phyloP scores from a whole-genome alignment of 2,888 invertebrate genomes.

The Tenthredo scrophulariae region DNA sequence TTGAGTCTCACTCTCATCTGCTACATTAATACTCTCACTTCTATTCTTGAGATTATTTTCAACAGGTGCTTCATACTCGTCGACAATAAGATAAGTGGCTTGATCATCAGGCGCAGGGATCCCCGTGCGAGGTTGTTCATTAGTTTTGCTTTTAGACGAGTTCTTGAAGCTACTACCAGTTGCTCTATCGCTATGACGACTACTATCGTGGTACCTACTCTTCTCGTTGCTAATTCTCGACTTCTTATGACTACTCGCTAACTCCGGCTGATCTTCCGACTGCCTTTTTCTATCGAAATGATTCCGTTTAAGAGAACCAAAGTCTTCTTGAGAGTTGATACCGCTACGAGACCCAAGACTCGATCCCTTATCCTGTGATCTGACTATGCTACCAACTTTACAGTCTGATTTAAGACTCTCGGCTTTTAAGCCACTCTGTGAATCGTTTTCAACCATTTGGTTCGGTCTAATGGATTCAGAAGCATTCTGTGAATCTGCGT shows the following conservation, averaged over 20 bases:
- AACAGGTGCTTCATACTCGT: conserved; percentile 20
- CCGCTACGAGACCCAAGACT: background rate
- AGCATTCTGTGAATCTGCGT: background rate
- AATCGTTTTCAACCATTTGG: background rate
- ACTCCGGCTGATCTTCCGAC: conserved; percentile 7
- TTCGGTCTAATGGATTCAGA: background rate
- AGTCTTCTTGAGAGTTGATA: conserved; percentile 13
- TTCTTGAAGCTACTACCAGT: background rate
- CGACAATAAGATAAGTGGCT: background rate
- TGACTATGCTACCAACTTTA: background rate
- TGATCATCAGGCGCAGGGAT: background rate
- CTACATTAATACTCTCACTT: background rate
- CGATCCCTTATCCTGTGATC: background rate
- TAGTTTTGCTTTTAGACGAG: background rate
- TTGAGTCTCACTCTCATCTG: conserved; percentile 5
- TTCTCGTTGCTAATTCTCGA: background rate
- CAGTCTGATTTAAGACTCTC: background rate
- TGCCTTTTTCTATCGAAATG: conserved; percentile 38
- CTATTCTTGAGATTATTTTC: background rate
- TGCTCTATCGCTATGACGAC: background rate
- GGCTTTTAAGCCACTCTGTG: background rate
- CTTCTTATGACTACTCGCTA: conserved; percentile 27
- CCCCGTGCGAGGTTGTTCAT: background rate
- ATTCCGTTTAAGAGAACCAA: background rate
- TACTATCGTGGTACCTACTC: conserved; percentile 19